These are phyloP conservation scores for Ovis canadensis DNA, from an alignment of 2,113 vertebrate species.

Conservation along the genomic window DNA sequence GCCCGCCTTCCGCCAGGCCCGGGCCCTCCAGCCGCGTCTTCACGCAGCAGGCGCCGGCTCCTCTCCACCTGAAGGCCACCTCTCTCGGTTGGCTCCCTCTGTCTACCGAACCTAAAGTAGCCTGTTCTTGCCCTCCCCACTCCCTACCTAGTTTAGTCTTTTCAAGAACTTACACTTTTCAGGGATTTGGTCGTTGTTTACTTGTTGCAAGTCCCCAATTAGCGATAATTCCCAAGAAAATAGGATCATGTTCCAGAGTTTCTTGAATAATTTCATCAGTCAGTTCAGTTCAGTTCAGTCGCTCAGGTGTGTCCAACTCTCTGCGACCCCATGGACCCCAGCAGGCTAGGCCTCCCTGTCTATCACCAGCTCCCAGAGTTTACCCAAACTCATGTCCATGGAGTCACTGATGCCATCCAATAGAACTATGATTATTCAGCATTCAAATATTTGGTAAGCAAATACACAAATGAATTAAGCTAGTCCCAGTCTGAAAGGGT, in stretches of 20 bases:
- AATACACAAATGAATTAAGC: background rate
- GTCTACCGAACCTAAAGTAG: no score
- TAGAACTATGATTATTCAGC: background rate
- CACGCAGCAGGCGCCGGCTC: background rate
- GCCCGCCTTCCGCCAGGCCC: background rate
- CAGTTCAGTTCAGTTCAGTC: background rate
- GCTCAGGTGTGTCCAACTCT: background rate
- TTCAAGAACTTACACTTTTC: background rate
- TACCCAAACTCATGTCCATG: background rate
- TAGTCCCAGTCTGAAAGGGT: background rate
- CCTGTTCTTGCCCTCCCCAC: background rate
- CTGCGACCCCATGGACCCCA: rapidly evolving
- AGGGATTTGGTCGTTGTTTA: background rate
- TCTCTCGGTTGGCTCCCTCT: background rate
- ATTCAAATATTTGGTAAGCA: background rate
- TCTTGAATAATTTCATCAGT: background rate
- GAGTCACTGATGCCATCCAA: background rate
- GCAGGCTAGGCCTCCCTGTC: background rate
- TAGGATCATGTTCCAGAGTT: background rate
- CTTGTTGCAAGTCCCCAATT: background rate
- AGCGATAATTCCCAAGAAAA: background rate
- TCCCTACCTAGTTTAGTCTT: no score
- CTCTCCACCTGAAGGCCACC: background rate
- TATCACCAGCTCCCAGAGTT: background rate
- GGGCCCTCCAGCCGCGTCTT: background rate